phyloP scores from a whole-genome alignment of 2,888 invertebrate species.

The Ctenicera cuprea region DNA sequence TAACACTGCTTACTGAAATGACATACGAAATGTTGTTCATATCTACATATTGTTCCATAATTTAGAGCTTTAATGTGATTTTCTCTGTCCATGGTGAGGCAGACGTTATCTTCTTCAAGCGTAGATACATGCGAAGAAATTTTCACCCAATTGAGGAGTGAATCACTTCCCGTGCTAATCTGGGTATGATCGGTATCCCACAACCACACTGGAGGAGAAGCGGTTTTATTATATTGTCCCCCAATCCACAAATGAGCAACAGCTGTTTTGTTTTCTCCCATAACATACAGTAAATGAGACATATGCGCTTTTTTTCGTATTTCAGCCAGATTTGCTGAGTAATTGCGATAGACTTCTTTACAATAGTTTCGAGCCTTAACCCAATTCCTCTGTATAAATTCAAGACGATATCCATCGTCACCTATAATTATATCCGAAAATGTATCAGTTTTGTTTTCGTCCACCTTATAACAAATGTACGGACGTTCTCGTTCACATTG shows the following conservation, averaged over 20 bases:
- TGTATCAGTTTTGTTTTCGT: neutral
- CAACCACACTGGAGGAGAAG: neutral
- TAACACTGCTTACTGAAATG: constrained; percentile 12
- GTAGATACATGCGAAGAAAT: neutral
- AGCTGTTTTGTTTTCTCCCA: constrained; percentile 37
- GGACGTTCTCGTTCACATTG: constrained; percentile 6
- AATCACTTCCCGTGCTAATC: neutral
- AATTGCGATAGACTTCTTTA: neutral
- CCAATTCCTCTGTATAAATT: constrained; percentile 50
- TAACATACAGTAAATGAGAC: constrained; percentile 5
- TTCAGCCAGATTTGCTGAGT: neutral
- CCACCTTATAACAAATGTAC: constrained; percentile 13
- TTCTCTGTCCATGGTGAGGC: constrained; percentile 31
- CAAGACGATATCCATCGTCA: constrained; percentile 31
- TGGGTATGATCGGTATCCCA: neutral
- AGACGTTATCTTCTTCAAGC: constrained; percentile 8
- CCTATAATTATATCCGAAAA: constrained; percentile 30
- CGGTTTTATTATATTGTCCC: neutral
- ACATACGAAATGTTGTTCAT: constrained; percentile 18
- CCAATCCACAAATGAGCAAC: constrained; percentile 42
- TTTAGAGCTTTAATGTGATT: constrained; percentile 10
- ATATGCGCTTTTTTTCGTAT: neutral
- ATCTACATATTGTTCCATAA: constrained; percentile 16
- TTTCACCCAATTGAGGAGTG: constrained; percentile 15
- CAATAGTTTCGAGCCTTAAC: neutral